Percentiles rank a stretch among this genome's conserved stretches.
Conservation (phyloP, 2,113 vertebrate species). For the Takifugu bimaculatus region DNA sequence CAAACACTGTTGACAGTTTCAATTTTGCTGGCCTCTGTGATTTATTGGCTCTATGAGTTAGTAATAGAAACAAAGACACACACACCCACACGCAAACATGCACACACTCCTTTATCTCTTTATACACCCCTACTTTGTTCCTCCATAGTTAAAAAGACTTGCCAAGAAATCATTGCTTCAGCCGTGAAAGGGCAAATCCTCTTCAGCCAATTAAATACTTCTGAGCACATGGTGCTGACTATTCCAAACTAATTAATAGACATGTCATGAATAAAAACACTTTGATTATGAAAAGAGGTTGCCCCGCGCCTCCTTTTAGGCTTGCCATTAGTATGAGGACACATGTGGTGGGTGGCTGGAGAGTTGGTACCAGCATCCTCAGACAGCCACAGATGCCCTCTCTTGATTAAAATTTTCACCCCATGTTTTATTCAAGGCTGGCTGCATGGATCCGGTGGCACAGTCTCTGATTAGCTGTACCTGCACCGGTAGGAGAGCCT, state of each 20-base stretch:
- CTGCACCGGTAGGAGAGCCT: slow-evolving; percentile 52
- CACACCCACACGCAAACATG: slow-evolving; percentile 3
- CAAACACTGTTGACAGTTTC: slow-evolving; percentile 46
- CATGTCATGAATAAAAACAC: slow-evolving; percentile 75
- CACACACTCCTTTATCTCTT: slow-evolving; percentile 44
- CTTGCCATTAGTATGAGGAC: slow-evolving; percentile 70
- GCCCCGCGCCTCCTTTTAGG: slow-evolving; percentile 68
- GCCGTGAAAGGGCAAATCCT: slow-evolving; percentile 71
- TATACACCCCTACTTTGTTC: slow-evolving; percentile 50
- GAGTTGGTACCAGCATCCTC: slow-evolving; percentile 52
- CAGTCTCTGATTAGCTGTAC: slow-evolving; percentile 63
- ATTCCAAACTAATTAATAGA: slow-evolving; percentile 75
- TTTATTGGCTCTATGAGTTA: slow-evolving; percentile 47
- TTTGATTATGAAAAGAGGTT: slow-evolving; percentile 72
- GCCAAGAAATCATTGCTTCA: slow-evolving; percentile 71
- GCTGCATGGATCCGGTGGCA: slow-evolving; percentile 40
- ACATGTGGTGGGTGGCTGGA: slow-evolving; percentile 63
- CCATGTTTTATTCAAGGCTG: slow-evolving; percentile 69
- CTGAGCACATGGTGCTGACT: slow-evolving; percentile 59
- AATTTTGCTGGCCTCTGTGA: slow-evolving; percentile 43
- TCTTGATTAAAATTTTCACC: slow-evolving; percentile 57
- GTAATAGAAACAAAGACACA: slow-evolving; percentile 1
- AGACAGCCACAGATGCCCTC: slow-evolving; percentile 63
- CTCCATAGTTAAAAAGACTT: slow-evolving; percentile 60
- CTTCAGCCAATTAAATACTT: slow-evolving; percentile 74